These are phyloP conservation scores for Paralvinella palmiformis DNA, from an alignment of 1,140 invertebrate species.

Conservation along the genomic window DNA sequence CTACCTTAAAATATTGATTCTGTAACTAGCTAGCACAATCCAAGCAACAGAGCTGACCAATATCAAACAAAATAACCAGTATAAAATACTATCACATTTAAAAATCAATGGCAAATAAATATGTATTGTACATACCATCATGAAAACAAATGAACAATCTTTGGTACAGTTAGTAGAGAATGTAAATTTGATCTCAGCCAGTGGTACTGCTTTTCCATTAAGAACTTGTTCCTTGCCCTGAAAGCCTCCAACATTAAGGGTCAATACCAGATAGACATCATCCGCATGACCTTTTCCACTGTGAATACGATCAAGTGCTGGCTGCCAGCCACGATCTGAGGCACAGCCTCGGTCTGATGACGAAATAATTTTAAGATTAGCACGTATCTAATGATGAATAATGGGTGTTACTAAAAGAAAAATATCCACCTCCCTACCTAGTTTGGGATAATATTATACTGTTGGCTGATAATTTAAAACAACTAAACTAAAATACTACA, in stretches of 20 bases:
- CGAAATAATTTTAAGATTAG: too few relatives aligned
- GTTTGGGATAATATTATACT: too few relatives aligned
- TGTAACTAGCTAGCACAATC: too few relatives aligned
- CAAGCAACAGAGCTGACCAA: too few relatives aligned
- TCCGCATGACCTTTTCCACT: slow-evolving; percentile 50
- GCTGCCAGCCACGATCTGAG: slow-evolving; percentile 45
- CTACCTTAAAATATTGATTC: too few relatives aligned
- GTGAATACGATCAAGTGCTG: slow-evolving; percentile 49
- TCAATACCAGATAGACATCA: slow-evolving; percentile 53
- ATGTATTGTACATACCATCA: slow-evolving; percentile 48
- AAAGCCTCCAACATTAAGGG: slow-evolving; percentile 53
- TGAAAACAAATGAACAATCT: slow-evolving; percentile 55
- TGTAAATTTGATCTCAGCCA: slow-evolving; percentile 52
- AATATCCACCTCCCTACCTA: too few relatives aligned
- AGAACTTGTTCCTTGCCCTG: slow-evolving; percentile 43
- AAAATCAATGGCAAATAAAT: too few relatives aligned
- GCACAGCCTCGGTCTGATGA: slow-evolving; percentile 32
- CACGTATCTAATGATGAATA: too few relatives aligned
- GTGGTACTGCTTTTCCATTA: slow-evolving; percentile 43
- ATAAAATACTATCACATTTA: too few relatives aligned
- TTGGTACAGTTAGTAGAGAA: slow-evolving; percentile 54
- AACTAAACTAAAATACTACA: neutral
- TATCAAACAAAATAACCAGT: too few relatives aligned
- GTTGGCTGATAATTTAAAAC: neutral
- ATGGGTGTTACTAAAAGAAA: too few relatives aligned